A percentile compares a stretch with the other conserved stretches of the same genome.
Conservation (phyloP, 1,140 invertebrate genomes). For the Musca vetustissima region DNA sequence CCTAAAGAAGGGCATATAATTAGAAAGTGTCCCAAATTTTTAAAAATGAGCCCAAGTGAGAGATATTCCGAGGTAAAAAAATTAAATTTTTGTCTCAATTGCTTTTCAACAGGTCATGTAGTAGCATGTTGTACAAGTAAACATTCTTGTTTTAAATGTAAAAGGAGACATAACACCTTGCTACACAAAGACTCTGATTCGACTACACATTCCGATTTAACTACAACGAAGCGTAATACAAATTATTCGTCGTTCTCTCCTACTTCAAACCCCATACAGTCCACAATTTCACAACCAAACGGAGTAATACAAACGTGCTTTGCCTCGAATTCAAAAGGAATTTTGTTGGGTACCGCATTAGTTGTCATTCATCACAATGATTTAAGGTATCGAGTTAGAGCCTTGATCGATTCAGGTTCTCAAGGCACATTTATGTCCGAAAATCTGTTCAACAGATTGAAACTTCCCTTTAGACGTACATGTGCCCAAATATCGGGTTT, state of each 20-base stretch:
- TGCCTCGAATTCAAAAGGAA: background rate
- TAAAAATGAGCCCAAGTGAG: background rate
- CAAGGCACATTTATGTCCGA: background rate
- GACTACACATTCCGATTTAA: too few species aligned
- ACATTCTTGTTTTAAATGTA: background rate
- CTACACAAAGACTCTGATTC: too few species aligned
- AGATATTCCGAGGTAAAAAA: too few species aligned
- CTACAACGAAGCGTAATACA: too few species aligned
- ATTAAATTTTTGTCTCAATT: background rate
- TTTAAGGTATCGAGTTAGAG: background rate
- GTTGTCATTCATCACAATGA: background rate
- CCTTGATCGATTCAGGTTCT: constrained; percentile 4
- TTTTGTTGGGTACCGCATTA: background rate
- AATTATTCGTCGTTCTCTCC: too few species aligned
- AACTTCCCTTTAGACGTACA: background rate
- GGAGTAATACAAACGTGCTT: background rate
- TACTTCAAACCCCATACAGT: too few species aligned
- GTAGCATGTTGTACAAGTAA: background rate
- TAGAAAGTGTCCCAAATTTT: background rate
- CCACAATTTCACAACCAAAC: too few species aligned
- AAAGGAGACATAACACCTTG: too few species aligned
- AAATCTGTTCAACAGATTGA: background rate
- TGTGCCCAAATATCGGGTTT: background rate
- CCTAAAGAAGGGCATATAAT: background rate
- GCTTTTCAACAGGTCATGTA: background rate